Percentiles rank a stretch among this genome's conserved stretches.
These are phyloP conservation scores for Empis stercorea DNA, from an alignment of 2,888 invertebrate species.

Conservation along the genomic window DNA sequence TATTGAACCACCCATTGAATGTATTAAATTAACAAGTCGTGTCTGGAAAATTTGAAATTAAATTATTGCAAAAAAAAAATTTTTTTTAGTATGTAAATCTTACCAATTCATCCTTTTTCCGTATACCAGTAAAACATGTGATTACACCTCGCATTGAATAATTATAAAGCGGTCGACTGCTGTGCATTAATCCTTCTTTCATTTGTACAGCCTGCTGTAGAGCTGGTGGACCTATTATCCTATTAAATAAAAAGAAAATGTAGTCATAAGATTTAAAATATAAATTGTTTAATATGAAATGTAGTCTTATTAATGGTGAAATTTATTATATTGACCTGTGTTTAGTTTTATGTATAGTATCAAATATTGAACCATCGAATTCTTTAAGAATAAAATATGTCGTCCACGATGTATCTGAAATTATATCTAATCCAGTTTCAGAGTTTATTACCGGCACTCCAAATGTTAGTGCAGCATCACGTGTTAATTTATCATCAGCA, in stretches of 20 bases:
- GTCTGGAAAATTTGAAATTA: conserved; percentile 43
- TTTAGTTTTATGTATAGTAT: conserved; percentile 46
- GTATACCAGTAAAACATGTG: conserved; percentile 85
- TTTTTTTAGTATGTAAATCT: no score
- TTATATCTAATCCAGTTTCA: conserved; percentile 46
- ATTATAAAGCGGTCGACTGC: conserved; percentile 72
- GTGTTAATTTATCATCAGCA: conserved; percentile 39
- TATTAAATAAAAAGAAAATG: conserved; percentile 22
- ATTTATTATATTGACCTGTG: conserved; percentile 38
- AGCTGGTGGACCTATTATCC: conserved; percentile 71
- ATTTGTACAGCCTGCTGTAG: conserved; percentile 60
- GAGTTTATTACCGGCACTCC: conserved; percentile 49
- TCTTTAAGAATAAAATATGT: conserved; percentile 57
- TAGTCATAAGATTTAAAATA: no score
- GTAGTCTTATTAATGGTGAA: no score
- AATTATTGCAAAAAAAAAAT: no score
- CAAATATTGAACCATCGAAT: conserved; percentile 54
- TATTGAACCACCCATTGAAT: conserved; percentile 94
- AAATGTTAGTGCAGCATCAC: conserved; percentile 47
- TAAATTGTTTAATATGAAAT: no score
- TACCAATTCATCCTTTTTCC: conserved; percentile 81
- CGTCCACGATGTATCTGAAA: conserved; percentile 42
- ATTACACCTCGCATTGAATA: conserved; percentile 78
- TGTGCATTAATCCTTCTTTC: conserved; percentile 54
- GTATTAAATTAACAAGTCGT: conserved; percentile 75